Evolutionary conservation across 92 coral and sea anemone genomes (phyloP).

Genomic region (Zoanthus sansibaricus): DNA sequence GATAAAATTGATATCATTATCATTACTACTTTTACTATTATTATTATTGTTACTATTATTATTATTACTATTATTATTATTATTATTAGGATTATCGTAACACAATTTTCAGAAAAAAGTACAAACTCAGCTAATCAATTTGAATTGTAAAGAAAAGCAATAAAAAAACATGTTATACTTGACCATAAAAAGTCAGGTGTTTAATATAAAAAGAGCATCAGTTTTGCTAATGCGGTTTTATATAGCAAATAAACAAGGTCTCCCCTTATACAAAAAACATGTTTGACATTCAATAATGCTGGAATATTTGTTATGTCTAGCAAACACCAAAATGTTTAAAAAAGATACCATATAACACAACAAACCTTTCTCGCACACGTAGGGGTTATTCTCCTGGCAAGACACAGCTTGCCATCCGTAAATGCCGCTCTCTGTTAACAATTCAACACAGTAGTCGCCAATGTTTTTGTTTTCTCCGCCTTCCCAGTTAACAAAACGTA

Average conservation of each 20-base stretch:
- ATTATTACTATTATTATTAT: too few relatives aligned
- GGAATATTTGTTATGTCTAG: background rate
- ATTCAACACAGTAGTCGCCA: conserved; percentile 20
- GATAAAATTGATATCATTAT: too few relatives aligned
- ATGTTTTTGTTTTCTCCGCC: conserved; percentile 40
- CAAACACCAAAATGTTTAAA: background rate
- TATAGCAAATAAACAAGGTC: too few relatives aligned
- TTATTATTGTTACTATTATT: too few relatives aligned
- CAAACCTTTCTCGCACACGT: conserved; percentile 46
- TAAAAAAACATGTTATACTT: too few relatives aligned
- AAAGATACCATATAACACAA: background rate
- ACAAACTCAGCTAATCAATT: background rate
- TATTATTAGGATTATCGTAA: background rate
- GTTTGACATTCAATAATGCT: background rate
- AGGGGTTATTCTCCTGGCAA: conserved; percentile 19
- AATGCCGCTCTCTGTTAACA: conserved; percentile 23
- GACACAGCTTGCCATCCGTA: conserved; percentile 39
- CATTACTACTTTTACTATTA: too few relatives aligned
- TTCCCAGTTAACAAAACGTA: conserved; percentile 37
- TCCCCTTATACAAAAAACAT: background rate
- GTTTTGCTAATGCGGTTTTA: too few relatives aligned
- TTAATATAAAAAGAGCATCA: too few relatives aligned
- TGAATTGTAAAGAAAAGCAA: too few relatives aligned
- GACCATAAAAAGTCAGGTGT: too few relatives aligned
- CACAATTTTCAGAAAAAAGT: background rate